phyloP scores from a whole-genome alignment of 2,888 invertebrate genomes.

The Leptopilina syphax region DNA sequence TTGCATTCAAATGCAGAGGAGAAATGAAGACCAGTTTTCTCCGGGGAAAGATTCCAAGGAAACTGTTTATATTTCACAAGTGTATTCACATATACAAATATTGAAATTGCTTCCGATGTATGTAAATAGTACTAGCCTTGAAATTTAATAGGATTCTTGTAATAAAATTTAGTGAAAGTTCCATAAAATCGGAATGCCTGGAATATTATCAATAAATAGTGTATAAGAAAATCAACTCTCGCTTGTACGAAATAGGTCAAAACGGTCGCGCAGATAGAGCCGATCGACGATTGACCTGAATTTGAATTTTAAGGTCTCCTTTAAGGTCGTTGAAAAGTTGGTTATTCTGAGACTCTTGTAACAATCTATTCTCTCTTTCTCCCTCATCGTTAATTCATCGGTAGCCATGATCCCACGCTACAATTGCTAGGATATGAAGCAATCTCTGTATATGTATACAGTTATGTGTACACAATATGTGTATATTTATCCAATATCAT shows the following conservation, averaged over 20 bases:
- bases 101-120: conserved; percentile 1
- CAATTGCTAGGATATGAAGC: conserved; percentile 40
- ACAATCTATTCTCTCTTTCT: conserved; percentile 25
- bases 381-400: conserved; percentile 39
- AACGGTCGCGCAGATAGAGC: neutral
- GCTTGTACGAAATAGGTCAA: conserved; percentile 8
- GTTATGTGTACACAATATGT: neutral
- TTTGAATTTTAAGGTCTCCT: neutral
- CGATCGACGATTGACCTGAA: conserved; percentile 32
- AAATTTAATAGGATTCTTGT: neutral
- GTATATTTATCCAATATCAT: conserved; percentile 11
- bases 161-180: neutral
- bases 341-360: conserved; percentile 12
- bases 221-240: neutral
- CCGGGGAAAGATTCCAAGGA: neutral
- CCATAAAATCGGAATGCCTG: neutral
- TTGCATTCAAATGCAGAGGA: no score
- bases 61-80: neutral
- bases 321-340: conserved; percentile 23
- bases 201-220: neutral
- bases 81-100: neutral
- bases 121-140: conserved; percentile 6
- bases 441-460: conserved; percentile 9
- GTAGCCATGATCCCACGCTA: conserved; percentile 32
- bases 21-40: no score